These are phyloP conservation scores for Anas bahamensis DNA, from an alignment of 2,797 vertebrate genomes.

Conservation along the genomic window DNA sequence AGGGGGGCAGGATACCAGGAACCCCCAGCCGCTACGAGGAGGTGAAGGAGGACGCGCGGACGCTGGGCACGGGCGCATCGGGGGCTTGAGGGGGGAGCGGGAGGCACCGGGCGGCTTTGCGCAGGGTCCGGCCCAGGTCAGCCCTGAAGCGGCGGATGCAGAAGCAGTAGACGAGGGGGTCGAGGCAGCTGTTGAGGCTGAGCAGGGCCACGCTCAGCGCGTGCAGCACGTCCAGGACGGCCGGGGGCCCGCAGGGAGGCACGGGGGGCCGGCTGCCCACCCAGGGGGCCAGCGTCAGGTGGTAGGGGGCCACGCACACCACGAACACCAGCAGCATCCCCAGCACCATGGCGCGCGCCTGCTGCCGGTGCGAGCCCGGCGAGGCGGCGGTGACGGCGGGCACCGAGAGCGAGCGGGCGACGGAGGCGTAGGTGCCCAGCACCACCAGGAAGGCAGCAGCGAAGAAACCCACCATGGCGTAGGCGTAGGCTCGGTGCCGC, in stretches of 20 bases:
- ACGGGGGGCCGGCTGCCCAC: not conserved
- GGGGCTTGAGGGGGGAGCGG: not conserved
- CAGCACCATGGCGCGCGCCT: slow-evolving; percentile 64
- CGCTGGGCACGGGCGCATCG: accelerated
- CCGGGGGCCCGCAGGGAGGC: not conserved
- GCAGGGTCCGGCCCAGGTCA: slow-evolving; percentile 35
- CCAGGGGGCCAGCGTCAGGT: slow-evolving; percentile 71
- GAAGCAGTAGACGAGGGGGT: slow-evolving; percentile 73
- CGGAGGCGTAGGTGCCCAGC: slow-evolving; percentile 56
- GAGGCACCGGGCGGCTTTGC: not conserved
- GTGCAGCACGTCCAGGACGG: slow-evolving; percentile 44
- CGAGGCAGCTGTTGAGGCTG: slow-evolving; percentile 75
- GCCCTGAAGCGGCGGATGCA: slow-evolving; percentile 55
- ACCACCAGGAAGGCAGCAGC: slow-evolving; percentile 54
- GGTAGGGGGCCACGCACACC: slow-evolving; percentile 70
- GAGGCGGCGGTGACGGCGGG: not conserved
- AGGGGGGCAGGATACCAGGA: not conserved
- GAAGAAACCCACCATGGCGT: slow-evolving; percentile 53
- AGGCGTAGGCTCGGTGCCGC: slow-evolving; percentile 9
- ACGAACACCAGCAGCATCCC: slow-evolving; percentile 72
- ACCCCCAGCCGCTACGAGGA: not conserved
- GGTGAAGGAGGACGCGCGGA: not conserved
- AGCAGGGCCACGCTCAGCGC: slow-evolving; percentile 63
- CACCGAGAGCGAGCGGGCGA: slow-evolving; percentile 9
- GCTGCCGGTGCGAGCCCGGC: slow-evolving; percentile 24